Evolutionary conservation across 2,888 invertebrate species (phyloP).

Genomic region (Drosophila rubida): DNA sequence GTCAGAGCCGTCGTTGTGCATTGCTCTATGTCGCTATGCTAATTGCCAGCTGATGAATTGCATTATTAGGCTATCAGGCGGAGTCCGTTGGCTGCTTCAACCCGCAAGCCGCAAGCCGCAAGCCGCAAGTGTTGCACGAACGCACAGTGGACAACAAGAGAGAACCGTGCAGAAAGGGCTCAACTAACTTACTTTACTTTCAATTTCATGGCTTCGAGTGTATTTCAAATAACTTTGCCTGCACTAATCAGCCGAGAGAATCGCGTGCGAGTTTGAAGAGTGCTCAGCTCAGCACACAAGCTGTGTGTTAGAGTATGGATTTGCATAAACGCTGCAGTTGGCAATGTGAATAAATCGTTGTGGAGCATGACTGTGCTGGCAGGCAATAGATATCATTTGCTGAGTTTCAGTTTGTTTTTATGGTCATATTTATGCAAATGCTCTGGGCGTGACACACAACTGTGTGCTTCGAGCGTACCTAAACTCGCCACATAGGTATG

Average conservation of each 20-base stretch:
- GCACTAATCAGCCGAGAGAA: no score
- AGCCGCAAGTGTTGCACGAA: no score
- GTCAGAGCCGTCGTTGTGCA: constrained; percentile 35
- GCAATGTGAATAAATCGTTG: not conserved
- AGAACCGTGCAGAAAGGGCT: no score
- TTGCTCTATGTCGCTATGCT: constrained; percentile 52
- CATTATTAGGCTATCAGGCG: constrained; percentile 21
- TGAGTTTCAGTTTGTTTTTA: constrained; percentile 13
- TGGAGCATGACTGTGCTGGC: not conserved
- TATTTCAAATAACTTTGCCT: no score
- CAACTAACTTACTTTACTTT: no score
- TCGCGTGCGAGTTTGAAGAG: not conserved
- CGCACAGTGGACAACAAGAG: no score
- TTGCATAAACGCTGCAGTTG: constrained; percentile 13
- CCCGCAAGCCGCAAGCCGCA: no score
- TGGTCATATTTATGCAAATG: constrained; percentile 59
- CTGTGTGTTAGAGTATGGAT: constrained; percentile 3
- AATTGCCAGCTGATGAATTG: constrained; percentile 69
- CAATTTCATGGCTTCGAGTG: no score
- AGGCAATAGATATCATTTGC: not conserved
- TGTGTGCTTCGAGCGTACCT: not conserved
- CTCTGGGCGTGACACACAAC: constrained; percentile 53
- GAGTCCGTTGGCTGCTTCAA: not conserved
- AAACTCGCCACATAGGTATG: no score
- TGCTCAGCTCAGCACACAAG: no score